These are phyloP conservation scores for Masticophis lateralis DNA, from an alignment of 2,797 vertebrate genomes.

Conservation along the genomic window DNA sequence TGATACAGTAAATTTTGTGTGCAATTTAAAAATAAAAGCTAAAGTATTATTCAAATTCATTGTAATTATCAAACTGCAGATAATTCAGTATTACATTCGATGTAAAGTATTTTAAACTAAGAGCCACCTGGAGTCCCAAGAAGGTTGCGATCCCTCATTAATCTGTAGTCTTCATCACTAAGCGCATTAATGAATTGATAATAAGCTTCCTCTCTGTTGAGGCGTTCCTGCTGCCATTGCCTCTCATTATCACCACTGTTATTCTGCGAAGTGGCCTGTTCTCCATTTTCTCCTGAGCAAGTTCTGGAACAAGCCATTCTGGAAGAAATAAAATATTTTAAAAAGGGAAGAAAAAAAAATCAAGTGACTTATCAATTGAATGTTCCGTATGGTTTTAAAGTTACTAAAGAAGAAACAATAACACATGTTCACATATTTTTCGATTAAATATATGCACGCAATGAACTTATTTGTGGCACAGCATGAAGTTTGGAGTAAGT, in stretches of 20 bases:
- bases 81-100: not conserved
- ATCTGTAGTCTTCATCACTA: conserved; percentile 90
- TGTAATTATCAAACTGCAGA: not conserved
- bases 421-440: not conserved
- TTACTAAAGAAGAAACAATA: not conserved
- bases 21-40: not conserved
- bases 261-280: conserved; percentile 48
- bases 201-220: conserved; percentile 93
- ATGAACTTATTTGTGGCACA: not conserved
- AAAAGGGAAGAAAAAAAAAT: conserved; percentile 43
- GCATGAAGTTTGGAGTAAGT: not conserved
- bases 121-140: conserved; percentile 90
- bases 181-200: conserved; percentile 95
- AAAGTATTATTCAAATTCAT: not conserved
- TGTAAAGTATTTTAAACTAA: not conserved
- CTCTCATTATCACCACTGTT: conserved; percentile 75
- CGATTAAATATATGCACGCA: not conserved
- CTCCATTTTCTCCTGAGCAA: conserved; percentile 47
- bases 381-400: not conserved
- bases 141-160: conserved; percentile 94
- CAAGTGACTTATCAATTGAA: not conserved
- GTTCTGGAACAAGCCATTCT: conserved; percentile 65
- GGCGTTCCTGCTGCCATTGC: conserved; percentile 89
- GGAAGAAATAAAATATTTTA: conserved; percentile 40
- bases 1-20: not conserved